A percentile compares a stretch with the other conserved stretches of the same genome.
Conservation (phyloP, 2,888 invertebrate species). For the Euzophera pinguis region DNA sequence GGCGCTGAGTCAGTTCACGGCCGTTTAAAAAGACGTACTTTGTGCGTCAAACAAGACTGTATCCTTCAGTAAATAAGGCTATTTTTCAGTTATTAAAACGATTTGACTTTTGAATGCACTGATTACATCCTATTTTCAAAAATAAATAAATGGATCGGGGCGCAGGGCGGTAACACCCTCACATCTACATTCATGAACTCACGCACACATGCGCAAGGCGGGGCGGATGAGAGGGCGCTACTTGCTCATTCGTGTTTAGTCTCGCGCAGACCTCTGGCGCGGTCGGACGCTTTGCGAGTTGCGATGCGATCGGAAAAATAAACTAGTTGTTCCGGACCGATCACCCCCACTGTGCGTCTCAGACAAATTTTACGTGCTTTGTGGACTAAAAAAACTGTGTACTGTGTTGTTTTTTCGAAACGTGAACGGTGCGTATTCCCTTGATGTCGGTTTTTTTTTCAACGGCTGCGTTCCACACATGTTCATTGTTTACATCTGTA, state of each 20-base stretch:
- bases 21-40: conserved; percentile 58
- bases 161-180: conserved; percentile 47
- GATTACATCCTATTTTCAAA: conserved; percentile 54
- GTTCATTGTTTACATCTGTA: conserved; percentile 68
- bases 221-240: conserved; percentile 65
- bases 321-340: conserved; percentile 73
- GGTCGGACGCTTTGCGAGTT: conserved; percentile 58
- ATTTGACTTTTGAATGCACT: conserved; percentile 29
- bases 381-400: conserved; percentile 66
- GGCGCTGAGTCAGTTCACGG: conserved; percentile 65
- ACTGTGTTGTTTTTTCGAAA: conserved; percentile 47
- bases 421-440: conserved; percentile 65
- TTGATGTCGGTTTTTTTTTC: conserved; percentile 33
- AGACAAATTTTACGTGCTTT: conserved; percentile 55
- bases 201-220: conserved; percentile 43
- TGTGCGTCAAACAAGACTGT: conserved; percentile 37
- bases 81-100: background rate
- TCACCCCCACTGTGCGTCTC: conserved; percentile 50
- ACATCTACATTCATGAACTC: conserved; percentile 47
- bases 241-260: conserved; percentile 52
- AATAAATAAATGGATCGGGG: conserved; percentile 62
- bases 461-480: conserved; percentile 44
- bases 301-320: conserved; percentile 68
- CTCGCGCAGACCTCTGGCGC: conserved; percentile 70
- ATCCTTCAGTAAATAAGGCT: background rate